phyloP scores from a whole-genome alignment of 2,113 vertebrate genomes.

The Psittacula cyanocephala region DNA sequence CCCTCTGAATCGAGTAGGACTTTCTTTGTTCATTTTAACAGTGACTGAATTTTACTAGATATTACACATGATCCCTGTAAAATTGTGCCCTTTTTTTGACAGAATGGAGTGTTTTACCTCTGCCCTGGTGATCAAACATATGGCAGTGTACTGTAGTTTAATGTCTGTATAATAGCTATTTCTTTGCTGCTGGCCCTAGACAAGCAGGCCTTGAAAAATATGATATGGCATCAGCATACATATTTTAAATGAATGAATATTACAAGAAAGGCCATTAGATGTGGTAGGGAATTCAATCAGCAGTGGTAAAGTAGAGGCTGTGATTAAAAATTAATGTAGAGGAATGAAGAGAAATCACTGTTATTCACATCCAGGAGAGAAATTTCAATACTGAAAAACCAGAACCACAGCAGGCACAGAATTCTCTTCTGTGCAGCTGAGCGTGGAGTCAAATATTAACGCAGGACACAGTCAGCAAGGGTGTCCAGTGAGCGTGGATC shows the following conservation, averaged over 20 bases:
- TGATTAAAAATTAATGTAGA: constrained; percentile 78
- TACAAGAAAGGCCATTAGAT: constrained; percentile 67
- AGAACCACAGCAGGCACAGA: background rate
- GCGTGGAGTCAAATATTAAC: background rate
- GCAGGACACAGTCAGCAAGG: background rate
- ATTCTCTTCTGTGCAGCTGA: background rate
- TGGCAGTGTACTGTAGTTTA: constrained; percentile 7
- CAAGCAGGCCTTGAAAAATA: constrained; percentile 70
- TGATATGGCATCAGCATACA: constrained; percentile 56
- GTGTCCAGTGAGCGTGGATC: background rate
- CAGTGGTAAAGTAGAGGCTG: constrained; percentile 45
- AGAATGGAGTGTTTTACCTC: background rate
- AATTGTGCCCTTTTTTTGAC: background rate
- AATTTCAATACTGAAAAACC: constrained; percentile 33
- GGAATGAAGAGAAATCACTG: constrained; percentile 66
- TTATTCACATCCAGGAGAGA: constrained; percentile 45
- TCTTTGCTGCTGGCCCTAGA: constrained; percentile 59
- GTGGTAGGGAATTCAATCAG: constrained; percentile 71
- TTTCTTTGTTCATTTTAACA: background rate
- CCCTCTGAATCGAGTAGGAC: background rate
- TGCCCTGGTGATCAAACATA: constrained; percentile 48
- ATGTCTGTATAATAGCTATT: constrained; percentile 26
- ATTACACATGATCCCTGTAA: background rate
- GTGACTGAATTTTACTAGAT: background rate
- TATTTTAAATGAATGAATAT: constrained; percentile 75